phyloP scores from a whole-genome alignment of 2,113 vertebrate genomes.

The Grammomys surdaster region DNA sequence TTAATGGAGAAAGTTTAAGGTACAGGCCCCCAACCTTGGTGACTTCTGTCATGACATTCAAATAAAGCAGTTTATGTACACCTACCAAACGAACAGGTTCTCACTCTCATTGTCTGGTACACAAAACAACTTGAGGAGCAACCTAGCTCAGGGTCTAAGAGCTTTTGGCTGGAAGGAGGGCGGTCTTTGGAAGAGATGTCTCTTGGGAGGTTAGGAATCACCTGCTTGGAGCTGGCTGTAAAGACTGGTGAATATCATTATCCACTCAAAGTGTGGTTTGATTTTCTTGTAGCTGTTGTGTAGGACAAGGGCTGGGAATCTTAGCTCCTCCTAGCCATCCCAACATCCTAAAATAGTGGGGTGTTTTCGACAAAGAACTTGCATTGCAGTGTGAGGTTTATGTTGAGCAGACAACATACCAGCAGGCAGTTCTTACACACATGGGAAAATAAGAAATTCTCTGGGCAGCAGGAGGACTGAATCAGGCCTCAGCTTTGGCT shows the following conservation, averaged over 20 bases:
- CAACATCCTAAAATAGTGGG: background rate
- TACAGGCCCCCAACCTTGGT: background rate
- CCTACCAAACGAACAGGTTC: background rate
- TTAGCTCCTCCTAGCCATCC: background rate
- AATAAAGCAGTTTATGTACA: background rate
- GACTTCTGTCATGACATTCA: background rate
- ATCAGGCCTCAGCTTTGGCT: background rate
- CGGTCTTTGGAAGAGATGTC: background rate
- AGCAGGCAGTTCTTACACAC: slow-evolving; percentile 14
- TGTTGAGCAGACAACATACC: slow-evolving; percentile 9
- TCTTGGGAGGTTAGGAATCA: background rate
- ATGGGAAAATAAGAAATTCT: background rate
- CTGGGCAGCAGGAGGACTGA: slow-evolving; percentile 25
- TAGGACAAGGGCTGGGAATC: background rate
- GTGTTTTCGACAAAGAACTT: slow-evolving; percentile 23
- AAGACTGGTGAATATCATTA: background rate
- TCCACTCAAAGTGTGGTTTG: background rate
- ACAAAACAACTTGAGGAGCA: background rate
- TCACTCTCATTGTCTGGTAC: background rate
- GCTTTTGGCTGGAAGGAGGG: background rate
- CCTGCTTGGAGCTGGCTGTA: background rate
- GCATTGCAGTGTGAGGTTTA: background rate
- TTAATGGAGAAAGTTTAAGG: background rate
- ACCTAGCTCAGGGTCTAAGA: background rate
- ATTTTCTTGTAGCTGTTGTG: background rate